phyloP scores from a whole-genome alignment of 2,113 vertebrate genomes.

The Xiphorhynchus elegans region DNA sequence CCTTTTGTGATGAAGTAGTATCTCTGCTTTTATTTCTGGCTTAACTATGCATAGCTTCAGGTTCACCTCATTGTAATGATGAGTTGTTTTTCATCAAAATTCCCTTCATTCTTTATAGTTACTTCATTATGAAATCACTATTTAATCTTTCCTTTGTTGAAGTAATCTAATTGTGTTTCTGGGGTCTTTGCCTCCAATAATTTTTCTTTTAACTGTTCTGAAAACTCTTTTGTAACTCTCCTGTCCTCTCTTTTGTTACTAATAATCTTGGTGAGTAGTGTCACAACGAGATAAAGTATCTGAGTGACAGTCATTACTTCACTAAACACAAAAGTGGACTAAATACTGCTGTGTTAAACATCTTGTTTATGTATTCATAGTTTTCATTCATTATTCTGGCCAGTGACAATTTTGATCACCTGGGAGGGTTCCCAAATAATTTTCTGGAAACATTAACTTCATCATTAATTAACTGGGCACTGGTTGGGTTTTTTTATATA shows the following conservation, averaged over 20 bases:
- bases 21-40: background rate
- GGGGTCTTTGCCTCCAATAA: background rate
- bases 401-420: background rate
- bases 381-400: background rate
- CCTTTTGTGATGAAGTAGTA: background rate
- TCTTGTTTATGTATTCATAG: background rate
- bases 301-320: background rate
- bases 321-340: background rate
- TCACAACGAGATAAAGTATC: background rate
- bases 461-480: background rate
- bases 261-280: background rate
- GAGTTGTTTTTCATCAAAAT: background rate
- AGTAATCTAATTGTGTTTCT: background rate
- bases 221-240: background rate
- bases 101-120: background rate
- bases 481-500: background rate
- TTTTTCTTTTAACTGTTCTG: background rate
- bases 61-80: background rate
- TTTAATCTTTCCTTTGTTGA: background rate
- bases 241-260: background rate
- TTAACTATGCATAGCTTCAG: background rate
- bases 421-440: background rate
- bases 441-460: background rate
- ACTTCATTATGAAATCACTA: background rate
- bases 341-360: background rate